Evolutionary conservation across 1,140 invertebrate genomes (phyloP), one percentile per base, ranked within the genome.

Genomic region (Trachymyrmex cornetzi): DNA sequence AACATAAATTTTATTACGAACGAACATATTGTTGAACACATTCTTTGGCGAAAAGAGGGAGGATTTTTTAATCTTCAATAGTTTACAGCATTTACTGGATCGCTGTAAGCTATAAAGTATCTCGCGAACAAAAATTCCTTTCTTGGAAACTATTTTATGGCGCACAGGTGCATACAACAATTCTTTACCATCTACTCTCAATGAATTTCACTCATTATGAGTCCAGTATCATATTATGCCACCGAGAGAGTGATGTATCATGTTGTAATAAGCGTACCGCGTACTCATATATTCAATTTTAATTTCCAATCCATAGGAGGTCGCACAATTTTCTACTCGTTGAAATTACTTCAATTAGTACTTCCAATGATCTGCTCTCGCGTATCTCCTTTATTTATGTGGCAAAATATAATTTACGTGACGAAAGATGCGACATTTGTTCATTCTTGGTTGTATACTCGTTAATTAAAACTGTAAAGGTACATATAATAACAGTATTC

Each of bases 281-380:
- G 27, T 50, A 61, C 69, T 50, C 80, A 75, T 38, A 75, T 38
- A 38, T 84, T 84, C 59, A 84, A 84, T 84, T 74, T 75, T 75
- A 59, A 84, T 84, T 84, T 74, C 19, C 80, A 82, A 59, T 72
- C 34, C 24, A 82, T 59, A 61, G n/a, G 34, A 59, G 50, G 72
- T 55, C 61, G 50, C 50, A 34, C 48, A 67, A 84, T 75, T 74
- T 84, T 61, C 67, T 38, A 24, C 12, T 74, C 55, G 55, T 48
- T 74, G 38, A 16, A 48, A 72, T 74, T 75, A 84, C 38, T 75
- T 75, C 55, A 84, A 74, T 84, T 61, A 84, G 12, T 50, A 74
- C n/a, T 48, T 30, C 50, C 48, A 67, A 61, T 27, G 12, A 50
- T 50, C 19, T n/a, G n/a, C n/a, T 48, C 24, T 24, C 19, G n/a